These are phyloP conservation scores for Amphipoea lucens DNA, from an alignment of 2,888 invertebrate species.

Conservation along the genomic window DNA sequence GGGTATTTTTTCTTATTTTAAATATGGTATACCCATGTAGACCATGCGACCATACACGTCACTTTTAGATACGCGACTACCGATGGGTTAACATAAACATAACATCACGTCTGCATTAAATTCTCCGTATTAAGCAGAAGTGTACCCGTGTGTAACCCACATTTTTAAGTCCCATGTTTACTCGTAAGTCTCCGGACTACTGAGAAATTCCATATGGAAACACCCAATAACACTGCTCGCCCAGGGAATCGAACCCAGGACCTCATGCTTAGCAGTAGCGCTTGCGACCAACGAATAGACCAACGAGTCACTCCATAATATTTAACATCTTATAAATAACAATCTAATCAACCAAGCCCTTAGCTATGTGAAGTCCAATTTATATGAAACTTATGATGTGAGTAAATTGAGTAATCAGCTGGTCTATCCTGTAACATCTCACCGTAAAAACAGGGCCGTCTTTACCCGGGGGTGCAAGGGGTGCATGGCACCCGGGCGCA, in stretches of 20 bases:
- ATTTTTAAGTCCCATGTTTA: background rate
- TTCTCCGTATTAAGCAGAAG: background rate
- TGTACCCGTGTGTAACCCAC: background rate
- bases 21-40: too few species aligned
- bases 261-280: background rate
- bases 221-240: background rate
- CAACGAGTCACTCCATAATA: background rate
- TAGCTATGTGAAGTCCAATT: background rate
- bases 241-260: background rate
- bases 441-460: background rate
- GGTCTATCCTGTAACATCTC: background rate
- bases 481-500: too few species aligned
- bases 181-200: background rate
- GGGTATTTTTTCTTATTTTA: too few species aligned
- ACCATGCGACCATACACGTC: too few species aligned
- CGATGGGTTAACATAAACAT: too few species aligned
- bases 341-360: background rate
- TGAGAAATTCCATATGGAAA: background rate
- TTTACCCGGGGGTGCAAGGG: too few species aligned
- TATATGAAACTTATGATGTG: background rate
- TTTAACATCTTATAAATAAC: background rate
- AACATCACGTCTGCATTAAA: background rate
- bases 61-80: too few species aligned
- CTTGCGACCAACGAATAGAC: background rate
- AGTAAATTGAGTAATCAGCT: background rate